Evolutionary conservation across 2,113 vertebrate species (phyloP), one percentile per base, ranked within the genome.

Genomic region (Sorex fumeus): DNA sequence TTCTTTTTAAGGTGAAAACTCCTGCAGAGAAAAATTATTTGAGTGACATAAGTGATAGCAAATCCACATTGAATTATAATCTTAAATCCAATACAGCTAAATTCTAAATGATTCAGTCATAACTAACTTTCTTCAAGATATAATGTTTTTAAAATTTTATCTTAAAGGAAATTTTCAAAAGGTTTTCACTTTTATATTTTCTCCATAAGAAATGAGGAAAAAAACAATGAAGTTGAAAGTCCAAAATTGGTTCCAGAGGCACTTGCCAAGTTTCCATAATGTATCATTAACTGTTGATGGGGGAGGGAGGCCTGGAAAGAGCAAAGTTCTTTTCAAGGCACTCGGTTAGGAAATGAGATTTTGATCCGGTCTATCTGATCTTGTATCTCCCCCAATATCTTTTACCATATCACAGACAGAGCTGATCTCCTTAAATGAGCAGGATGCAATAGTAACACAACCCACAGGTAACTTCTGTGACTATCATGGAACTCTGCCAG

Each of bases 51-150:
- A 43, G 4, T 62, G 71, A 43, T 16, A 11, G 23, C 13, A 83
- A 40, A 62, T 75, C 72, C 53, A 71, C 36, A 19, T 10, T 67
- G 66, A 57, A 66, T 74, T 77, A 3, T 40, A 53, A 70, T 32
- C 36, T 36, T 60, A 30, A 91, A 23, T 87, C 30, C 74, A 77
- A 16, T 36, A 16, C 19, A n/a, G 27, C 80, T 81, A 57, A 69
- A 71, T 79, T 86, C 57, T 60, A 64, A 87, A 64, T 87, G 86
- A 78, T 69, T 93, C 62, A 8, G n/a, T 87, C 32, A 8, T 53
- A 47, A 72, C 47, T 77, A 74, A 40, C 47, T 93, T 87, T 90
- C 25, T 82, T 87, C 70, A 91, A 70, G 81, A 43, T 27, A 69
- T 6, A 60, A 84, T 78, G 13, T 28, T 34, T 86, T 94, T 40